Conservation (phyloP, 2,113 vertebrate species). For the Typhlomys cinereus region DNA sequence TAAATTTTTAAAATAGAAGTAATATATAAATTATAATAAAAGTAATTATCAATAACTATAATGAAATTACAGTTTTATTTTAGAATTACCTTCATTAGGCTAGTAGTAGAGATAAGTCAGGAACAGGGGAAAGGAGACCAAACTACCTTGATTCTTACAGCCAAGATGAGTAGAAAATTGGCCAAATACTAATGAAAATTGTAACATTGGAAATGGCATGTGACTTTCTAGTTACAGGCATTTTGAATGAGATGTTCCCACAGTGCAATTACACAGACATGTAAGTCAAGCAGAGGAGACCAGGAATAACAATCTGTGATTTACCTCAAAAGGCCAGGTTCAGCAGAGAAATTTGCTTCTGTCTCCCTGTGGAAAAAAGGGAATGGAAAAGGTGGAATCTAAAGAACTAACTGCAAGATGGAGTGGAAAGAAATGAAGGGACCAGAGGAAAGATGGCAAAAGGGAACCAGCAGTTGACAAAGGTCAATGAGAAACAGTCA, state of each 20-base stretch:
- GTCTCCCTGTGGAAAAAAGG: neutral
- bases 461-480: neutral
- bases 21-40: too few relatives aligned
- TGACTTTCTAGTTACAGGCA: neutral
- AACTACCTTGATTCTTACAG: neutral
- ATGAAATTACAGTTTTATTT: too few relatives aligned
- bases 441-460: neutral
- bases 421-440: neutral
- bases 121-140: neutral
- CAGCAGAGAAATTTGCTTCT: neutral
- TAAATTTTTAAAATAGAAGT: conserved; percentile 19
- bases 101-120: neutral
- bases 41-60: too few relatives aligned
- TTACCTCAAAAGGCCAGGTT: neutral
- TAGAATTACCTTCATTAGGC: too few relatives aligned
- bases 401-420: neutral
- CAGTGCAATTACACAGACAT: neutral
- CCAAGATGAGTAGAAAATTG: neutral
- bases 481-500: neutral
- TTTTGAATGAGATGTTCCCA: neutral
- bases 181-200: neutral
- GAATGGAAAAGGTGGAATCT: neutral
- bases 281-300: neutral
- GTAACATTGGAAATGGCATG: neutral
- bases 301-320: neutral